Evolutionary conservation across 2,888 invertebrate species (phyloP).

Genomic region (Choristoneura rosaceana): DNA sequence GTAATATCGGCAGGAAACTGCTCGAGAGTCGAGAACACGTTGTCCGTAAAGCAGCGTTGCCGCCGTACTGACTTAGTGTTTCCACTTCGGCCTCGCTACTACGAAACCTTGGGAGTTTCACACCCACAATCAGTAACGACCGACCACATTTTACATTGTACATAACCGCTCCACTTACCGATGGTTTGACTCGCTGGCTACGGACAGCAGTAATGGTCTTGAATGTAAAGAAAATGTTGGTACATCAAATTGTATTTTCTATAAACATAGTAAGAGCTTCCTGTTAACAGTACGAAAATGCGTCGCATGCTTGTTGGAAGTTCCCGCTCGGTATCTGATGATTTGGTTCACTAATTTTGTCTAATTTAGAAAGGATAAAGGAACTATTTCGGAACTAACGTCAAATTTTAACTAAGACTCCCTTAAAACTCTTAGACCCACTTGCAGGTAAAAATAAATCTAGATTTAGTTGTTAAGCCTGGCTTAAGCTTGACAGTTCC

Average conservation of each 20-base stretch:
- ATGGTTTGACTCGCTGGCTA: neutral
- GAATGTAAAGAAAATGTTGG: constrained; percentile 15
- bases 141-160: constrained; percentile 36
- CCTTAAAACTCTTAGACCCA: neutral
- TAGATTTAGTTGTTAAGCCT: too few relatives aligned
- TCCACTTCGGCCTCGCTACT: constrained; percentile 42
- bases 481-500: too few relatives aligned
- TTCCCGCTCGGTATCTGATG: constrained; percentile 55
- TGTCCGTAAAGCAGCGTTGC: constrained; percentile 59
- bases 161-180: constrained; percentile 49
- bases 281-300: constrained; percentile 69
- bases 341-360: constrained; percentile 69
- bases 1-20: constrained; percentile 47
- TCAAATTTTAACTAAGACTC: neutral
- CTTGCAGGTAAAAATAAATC: too few relatives aligned
- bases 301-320: constrained; percentile 54
- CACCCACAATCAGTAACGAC: constrained; percentile 40
- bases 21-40: constrained; percentile 54
- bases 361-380: constrained; percentile 59
- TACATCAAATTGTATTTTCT: constrained; percentile 20
- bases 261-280: constrained; percentile 42
- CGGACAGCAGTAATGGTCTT: constrained; percentile 46
- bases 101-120: constrained; percentile 40
- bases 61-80: constrained; percentile 67
- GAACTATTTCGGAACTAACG: constrained; percentile 6